Conservation (phyloP, 1,140 invertebrate species). For the Philotrypesis tridentata region DNA sequence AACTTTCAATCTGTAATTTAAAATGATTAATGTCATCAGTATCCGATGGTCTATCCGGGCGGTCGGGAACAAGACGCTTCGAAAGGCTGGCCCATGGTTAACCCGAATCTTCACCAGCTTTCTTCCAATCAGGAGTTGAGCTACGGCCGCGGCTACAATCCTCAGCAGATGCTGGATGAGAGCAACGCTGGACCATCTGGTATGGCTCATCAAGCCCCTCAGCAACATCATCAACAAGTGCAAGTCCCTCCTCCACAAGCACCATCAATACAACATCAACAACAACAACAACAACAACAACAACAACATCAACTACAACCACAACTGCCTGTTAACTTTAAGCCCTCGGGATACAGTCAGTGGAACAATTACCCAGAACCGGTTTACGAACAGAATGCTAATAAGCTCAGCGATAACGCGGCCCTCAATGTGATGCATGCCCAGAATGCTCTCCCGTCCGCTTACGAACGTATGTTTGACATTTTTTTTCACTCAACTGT, state of each 20-base stretch:
- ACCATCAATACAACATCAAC: not conserved
- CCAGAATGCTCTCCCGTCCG: conserved; percentile 28
- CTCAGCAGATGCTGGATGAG: not conserved
- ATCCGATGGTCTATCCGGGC: conserved; percentile 20
- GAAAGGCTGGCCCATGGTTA: conserved; percentile 13
- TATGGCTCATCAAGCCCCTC: not conserved
- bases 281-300: not conserved
- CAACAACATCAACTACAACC: not conserved
- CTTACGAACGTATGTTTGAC: conserved; percentile 33
- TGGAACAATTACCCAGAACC: conserved; percentile 41
- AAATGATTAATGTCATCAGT: too few relatives aligned
- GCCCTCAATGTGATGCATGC: conserved; percentile 35
- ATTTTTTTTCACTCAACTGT: not conserved
- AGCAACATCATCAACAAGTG: conserved; percentile 16
- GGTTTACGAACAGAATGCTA: conserved; percentile 14
- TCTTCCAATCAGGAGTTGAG: not conserved
- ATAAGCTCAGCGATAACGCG: conserved; percentile 18
- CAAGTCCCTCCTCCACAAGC: not conserved
- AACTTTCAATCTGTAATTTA: too few relatives aligned
- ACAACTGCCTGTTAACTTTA: conserved; percentile 32
- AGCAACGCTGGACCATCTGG: not conserved
- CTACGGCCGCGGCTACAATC: conserved; percentile 10
- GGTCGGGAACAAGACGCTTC: not conserved
- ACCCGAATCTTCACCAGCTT: not conserved
- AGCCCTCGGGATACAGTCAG: conserved; percentile 23